Evolutionary conservation across 2,888 invertebrate species (phyloP).

Genomic region (Sinhomidia bicolor): DNA sequence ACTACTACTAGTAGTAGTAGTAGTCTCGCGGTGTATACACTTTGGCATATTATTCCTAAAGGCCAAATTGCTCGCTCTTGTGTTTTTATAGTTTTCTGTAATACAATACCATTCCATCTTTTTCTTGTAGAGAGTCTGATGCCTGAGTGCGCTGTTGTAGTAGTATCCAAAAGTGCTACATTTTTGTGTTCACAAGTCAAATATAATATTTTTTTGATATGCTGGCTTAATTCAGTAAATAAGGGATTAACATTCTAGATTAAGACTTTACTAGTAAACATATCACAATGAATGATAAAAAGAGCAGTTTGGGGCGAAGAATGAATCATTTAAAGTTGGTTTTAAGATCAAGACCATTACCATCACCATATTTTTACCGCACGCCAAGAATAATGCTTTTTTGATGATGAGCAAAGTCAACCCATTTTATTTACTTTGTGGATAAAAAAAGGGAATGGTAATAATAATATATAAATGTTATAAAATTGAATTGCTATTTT

Average conservation of each 20-base stretch:
- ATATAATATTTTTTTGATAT: conserved; percentile 20
- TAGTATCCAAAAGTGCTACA: neutral
- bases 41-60: conserved; percentile 35
- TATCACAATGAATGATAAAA: neutral
- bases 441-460: neutral
- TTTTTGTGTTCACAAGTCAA: too few species aligned
- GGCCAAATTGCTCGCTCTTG: conserved; percentile 58
- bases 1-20: too few species aligned
- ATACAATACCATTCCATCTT: neutral
- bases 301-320: neutral
- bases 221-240: conserved; percentile 14
- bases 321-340: neutral
- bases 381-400: neutral
- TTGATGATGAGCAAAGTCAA: neutral
- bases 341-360: neutral
- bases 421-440: neutral
- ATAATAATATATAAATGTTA: neutral
- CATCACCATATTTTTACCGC: neutral
- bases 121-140: neutral
- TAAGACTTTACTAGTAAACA: neutral
- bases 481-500: neutral
- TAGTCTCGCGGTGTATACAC: too few species aligned
- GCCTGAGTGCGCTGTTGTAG: neutral
- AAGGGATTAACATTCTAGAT: conserved; percentile 3
- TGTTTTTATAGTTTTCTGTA: conserved; percentile 24